Evolutionary conservation across 1,140 invertebrate genomes (phyloP).

Genomic region (Meteorus sp.): DNA sequence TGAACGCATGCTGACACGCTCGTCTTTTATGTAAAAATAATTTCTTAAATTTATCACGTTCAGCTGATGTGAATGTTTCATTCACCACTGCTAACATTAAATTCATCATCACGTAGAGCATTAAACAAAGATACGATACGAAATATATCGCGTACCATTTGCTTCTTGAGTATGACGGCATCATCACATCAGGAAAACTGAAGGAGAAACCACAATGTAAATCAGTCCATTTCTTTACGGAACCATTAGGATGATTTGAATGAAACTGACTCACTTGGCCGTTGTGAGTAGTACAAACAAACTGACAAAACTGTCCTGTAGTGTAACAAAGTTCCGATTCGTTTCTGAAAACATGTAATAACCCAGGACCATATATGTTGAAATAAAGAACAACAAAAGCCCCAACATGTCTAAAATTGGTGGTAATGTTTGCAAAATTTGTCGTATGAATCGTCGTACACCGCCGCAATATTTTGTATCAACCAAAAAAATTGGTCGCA

Average conservation of each 20-base stretch:
- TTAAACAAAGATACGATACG: constrained; percentile 81
- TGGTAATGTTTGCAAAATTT: constrained; percentile 82
- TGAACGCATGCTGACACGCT: constrained; percentile 83
- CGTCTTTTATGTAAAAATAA: constrained; percentile 80
- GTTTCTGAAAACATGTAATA: constrained; percentile 80
- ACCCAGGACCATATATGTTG: constrained; percentile 80
- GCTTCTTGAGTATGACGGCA: constrained; percentile 81
- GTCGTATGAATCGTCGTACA: constrained; percentile 71
- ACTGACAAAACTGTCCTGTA: constrained; percentile 84
- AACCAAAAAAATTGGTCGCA: constrained; percentile 88
- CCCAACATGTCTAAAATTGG: constrained; percentile 89
- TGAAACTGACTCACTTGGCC: constrained; percentile 74
- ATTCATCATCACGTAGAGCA: constrained; percentile 90
- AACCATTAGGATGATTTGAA: background rate
- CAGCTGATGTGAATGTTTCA: constrained; percentile 85
- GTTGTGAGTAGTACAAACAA: constrained; percentile 89
- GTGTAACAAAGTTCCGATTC: constrained; percentile 77
- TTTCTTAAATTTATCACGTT: constrained; percentile 86
- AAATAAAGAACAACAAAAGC: constrained; percentile 83
- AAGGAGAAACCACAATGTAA: constrained; percentile 37
- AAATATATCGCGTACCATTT: constrained; percentile 87
- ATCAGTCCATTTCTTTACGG: no score
- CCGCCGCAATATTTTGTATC: constrained; percentile 83
- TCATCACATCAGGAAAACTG: constrained; percentile 93
- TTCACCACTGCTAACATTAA: constrained; percentile 91